Base-by-base conservation (phyloP, 2,797 vertebrate genomes). In the Zenarchopterus dispar region DNA sequence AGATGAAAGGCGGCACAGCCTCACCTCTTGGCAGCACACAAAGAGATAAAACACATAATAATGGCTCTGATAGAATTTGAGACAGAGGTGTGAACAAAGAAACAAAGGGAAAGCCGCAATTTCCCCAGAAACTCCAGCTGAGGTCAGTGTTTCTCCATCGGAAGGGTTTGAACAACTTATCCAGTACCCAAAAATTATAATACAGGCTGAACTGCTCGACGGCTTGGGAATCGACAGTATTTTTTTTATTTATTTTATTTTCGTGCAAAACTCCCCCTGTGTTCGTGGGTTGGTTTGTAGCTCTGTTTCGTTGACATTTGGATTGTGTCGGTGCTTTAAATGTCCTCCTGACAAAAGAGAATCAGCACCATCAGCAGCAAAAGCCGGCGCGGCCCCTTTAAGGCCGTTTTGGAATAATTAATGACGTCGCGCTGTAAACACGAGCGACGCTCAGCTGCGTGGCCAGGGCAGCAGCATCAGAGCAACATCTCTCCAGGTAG, bases 341-440 rank as follows among this genome's bases (percentile, higher is more conserved):
- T 42, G 9, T 0, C 51, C 8, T 21, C 44, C 44, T 46, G 18
- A 10, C 21, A 19, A 85, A 85, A 86, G 73, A 31, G 43, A 36
- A 60, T 13, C 45, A 0, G 21, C 44, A 62, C 52, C 8, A 18
- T 11, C 28, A 21, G 21, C 24, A 39, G 28, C 18, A 6, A 49
- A 2, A 2, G 13, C 21, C 22, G 17, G 19, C 16, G 9, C 66
- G 0, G 73, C 82, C 70, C 90, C 92, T 93, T 93, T 93, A 93
- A 92, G 78, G 15, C 23, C 62, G 62, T 73, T 70, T 70, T 47
- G 80, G 84, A 85, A 87, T 92, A 85, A 90, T 91, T 81, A 81
- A 88, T 93, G 91, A 93, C 91, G 91, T 90, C 80, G 84, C 68
- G 90, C 93, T 93, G 93, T 93, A 93, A 93, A 94, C 93, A 94